Conservation (phyloP, 1,140 invertebrate genomes). For the Schlechtendalia chinensis region DNA sequence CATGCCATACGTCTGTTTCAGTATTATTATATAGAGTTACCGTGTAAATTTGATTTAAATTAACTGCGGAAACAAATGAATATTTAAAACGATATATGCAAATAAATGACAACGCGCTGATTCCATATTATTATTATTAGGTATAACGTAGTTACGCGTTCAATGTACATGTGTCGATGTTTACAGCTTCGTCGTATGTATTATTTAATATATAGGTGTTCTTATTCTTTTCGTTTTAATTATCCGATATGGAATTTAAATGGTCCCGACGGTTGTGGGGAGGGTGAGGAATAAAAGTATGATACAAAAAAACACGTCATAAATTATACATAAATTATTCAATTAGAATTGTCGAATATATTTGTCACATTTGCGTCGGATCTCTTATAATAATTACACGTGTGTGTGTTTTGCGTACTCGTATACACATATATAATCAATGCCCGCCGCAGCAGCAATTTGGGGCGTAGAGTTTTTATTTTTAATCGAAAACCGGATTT, state of each 20-base stretch:
- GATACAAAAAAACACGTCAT: not conserved
- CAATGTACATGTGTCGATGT: not conserved
- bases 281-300: not conserved
- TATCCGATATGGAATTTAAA: not conserved
- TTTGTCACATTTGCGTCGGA: slow-evolving; percentile 17
- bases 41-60: slow-evolving; percentile 32
- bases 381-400: slow-evolving; percentile 15
- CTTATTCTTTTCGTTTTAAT: slow-evolving; percentile 1
- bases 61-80: slow-evolving; percentile 28
- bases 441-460: no score
- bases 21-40: not conserved
- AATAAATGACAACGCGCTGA: slow-evolving; percentile 11
- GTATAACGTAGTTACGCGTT: not conserved
- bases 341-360: slow-evolving; percentile 22
- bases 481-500: slow-evolving; percentile 6
- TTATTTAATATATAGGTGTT: no score
- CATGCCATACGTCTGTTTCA: not conserved
- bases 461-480: not conserved
- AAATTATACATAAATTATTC: slow-evolving; percentile 13
- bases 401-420: not conserved
- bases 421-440: not conserved
- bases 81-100: slow-evolving; percentile 38
- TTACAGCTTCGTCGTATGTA: not conserved
- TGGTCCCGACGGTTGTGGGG: not conserved
- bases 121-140: not conserved